Base-by-base conservation (phyloP, 2,888 invertebrate genomes). In the Ditylenchus weischeri region DNA sequence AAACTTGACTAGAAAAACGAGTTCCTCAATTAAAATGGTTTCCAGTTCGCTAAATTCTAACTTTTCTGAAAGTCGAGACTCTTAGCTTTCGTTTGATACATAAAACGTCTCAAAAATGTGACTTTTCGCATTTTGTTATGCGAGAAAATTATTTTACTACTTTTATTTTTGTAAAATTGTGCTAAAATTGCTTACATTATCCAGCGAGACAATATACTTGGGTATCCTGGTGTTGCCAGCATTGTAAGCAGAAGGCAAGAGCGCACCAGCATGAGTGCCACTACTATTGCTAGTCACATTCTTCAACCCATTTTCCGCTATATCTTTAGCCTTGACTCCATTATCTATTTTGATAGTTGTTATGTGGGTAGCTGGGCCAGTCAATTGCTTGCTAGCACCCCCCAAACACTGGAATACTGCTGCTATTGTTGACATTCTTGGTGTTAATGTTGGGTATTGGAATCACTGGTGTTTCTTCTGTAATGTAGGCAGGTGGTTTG, bases 321-420 rank as follows among this genome's bases (percentile, higher is more conserved):
- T 6, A 50, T 54, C 15, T 21, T 54, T 21, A 7, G 23, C n/a
- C 21, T 54, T 54, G 21, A 13, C 29, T 15, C 15, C 23, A 54
- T 54, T 54, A 2, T 54, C 54, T 11, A 54, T 54, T 54, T 54
- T 54, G 13, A 54, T 54, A 10, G 54, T 54, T 5, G 54, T 54
- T 23, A 54, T 54, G n/a, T 54, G 54, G 10, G 54, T 54, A n/a
- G 29, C 54, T 21, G 54, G 6, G 3, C n/a, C 54, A 54, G 11
- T 8, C 43, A 43, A 43, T 15, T 10, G 54, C 54, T 54, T 54
- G 54, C 1, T n/a, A 54, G 54, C 21, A 43, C 43, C 43, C 10
- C 8, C 23, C 21, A 54, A 23, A 54, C 7, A 54, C n/a, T 21
- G 54, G 54, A 54, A 54, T 54, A 54, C 54, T 54, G 54, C 54